Evolutionary conservation across 2,797 vertebrate species (phyloP), one percentile per base, ranked within the genome.

Genomic region (Pristis pectinata): DNA sequence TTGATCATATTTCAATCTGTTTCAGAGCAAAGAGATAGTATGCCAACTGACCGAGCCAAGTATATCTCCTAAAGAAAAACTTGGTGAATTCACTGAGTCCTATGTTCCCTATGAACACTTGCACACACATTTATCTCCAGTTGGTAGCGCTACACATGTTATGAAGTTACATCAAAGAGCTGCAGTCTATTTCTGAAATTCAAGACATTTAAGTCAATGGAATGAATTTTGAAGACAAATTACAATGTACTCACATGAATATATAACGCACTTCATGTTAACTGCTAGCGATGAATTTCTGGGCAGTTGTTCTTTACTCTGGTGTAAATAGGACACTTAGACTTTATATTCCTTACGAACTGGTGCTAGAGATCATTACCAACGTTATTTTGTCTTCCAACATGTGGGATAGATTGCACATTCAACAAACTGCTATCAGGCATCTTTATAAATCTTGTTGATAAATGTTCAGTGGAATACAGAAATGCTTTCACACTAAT

Each of bases 401-500:
- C 24, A 72, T 30, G 11, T 37, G 30, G 44, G 49, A 94, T 76
- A 94, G 72, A 94, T 76, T 76, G 27, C 92, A 34, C 27, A 34
- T 92, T 93, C 41, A 93, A 76, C 34, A 41, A 49, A 74, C 53
- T 74, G 70, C 92, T 41, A n/a, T n/a, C 24, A 13, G 53, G 67
- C 4, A 74, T 53, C 70, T 76, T 6, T 30, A 94, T 94, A 94
- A 94, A 94, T 94, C 70, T 76, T 94, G 44, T 76, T 74, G 64
- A 94, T 76, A 76, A 94, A 94, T 49, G 70, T 74, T 19, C 44
- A 34, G 27, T 44, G 70, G 24, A 53, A 70, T 72, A 70, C 1
- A 53, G 70, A 74, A 94, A 93, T 76, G 70, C 92, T 94, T 76
- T 94, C 92, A 72, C 70, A 53, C 70, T 76, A 76, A 94, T 94